phyloP scores from a whole-genome alignment of 2,888 invertebrate genomes.

The Tetanocera ferruginea region DNA sequence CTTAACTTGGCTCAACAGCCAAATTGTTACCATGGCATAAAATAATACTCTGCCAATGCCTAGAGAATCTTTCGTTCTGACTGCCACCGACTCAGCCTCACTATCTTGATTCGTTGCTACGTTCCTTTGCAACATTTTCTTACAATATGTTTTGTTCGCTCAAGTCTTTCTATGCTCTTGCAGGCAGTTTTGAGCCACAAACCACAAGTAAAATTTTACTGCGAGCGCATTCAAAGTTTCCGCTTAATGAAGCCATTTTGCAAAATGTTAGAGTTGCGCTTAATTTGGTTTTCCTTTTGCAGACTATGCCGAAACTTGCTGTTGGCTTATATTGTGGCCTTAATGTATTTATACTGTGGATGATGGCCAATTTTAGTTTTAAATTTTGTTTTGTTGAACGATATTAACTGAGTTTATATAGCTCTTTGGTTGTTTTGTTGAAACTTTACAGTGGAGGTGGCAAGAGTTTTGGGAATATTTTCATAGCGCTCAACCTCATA shows the following conservation, averaged over 20 bases:
- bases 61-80: neutral
- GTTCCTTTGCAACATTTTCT: neutral
- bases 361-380: neutral
- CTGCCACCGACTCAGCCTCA: neutral
- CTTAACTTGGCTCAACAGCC: neutral
- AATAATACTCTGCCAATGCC: neutral
- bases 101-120: neutral
- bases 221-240: constrained; percentile 9
- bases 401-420: no score
- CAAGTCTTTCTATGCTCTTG: neutral
- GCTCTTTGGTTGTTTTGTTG: no score
- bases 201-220: constrained; percentile 14
- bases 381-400: no score
- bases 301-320: neutral
- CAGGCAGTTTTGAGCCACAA: neutral
- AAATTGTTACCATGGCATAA: neutral
- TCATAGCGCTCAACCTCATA: no score
- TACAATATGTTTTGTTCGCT: neutral
- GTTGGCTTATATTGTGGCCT: neutral
- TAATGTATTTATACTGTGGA: neutral
- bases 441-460: no score
- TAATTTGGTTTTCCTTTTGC: constrained; percentile 9
- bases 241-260: constrained; percentile 26
- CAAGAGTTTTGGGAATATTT: no score
- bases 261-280: constrained; percentile 16